These are phyloP conservation scores for Omphaloscelis lunosa DNA, from an alignment of 2,888 invertebrate genomes.

Conservation along the genomic window DNA sequence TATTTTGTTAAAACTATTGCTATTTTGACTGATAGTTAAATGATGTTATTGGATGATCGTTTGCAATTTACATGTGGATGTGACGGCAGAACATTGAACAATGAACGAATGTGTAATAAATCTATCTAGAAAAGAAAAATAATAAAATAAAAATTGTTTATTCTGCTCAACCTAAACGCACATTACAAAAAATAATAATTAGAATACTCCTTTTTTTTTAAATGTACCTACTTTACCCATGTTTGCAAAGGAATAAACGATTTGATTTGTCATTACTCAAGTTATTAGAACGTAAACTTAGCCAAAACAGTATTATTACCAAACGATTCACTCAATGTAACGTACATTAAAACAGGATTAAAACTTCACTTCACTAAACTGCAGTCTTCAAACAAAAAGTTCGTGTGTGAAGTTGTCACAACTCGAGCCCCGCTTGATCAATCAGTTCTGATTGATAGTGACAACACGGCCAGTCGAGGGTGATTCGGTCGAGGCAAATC, in stretches of 20 bases:
- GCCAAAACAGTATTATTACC: too few species aligned
- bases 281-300: not conserved
- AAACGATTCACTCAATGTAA: not conserved
- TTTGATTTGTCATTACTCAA: not conserved
- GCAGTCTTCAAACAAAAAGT: slow-evolving; percentile 1
- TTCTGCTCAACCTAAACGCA: too few species aligned
- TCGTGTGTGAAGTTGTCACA: not conserved
- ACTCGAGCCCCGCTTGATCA: slow-evolving; percentile 29
- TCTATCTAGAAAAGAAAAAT: not conserved
- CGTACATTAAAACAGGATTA: not conserved
- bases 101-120: not conserved
- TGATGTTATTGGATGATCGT: not conserved
- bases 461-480: slow-evolving; percentile 40
- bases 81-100: not conserved
- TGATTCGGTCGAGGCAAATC: slow-evolving; percentile 36
- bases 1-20: not conserved
- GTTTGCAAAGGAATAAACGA: not conserved
- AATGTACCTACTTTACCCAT: not conserved
- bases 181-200: too few species aligned
- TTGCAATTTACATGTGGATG: not conserved
- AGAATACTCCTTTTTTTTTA: too few species aligned
- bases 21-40: not conserved
- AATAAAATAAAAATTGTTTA: too few species aligned
- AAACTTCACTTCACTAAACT: slow-evolving; percentile 4
- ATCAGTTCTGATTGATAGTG: slow-evolving; percentile 50